Base-by-base conservation (phyloP, 1,140 invertebrate genomes). In the Lepidostoma basale region DNA sequence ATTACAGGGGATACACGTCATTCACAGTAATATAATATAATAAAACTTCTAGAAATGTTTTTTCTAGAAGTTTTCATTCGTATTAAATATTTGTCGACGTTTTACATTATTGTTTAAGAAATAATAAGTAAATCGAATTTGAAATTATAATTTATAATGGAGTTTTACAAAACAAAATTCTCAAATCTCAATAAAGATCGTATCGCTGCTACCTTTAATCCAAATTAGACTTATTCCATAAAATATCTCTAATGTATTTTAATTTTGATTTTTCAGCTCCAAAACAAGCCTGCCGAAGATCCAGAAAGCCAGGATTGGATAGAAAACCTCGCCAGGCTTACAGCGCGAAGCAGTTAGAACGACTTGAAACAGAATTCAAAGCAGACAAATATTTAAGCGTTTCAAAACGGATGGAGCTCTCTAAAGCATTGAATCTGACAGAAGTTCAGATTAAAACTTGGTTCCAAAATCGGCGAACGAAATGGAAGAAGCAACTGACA, bases 401-500 rank as follows among this genome's bases (percentile, higher is more conserved):
- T 0, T 95, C 91, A 68, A 98, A 98, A 81, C 83, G 96, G 45
- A 91, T 97, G 89, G 94, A 98, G 74, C 81, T 98, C 0, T 96
- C 95, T 0, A 94, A 95, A 77, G 88, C 89, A 0, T 77, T 98
- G 5, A 91, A 89, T 63, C 80, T 98, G 9, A 97, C 95, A 0
- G 96, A 98, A 83, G 95, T 97, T 2, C 96, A 98, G 84, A 96
- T 98, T 62, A 98, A 98, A 78, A 98, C 96, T 0, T 98, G 96
- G 96, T 98, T 96, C 76, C 95, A 98, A 81, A 97, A 97, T 79
- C 85, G 95, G 52, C 84, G 95, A 67, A 98, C 95, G 0, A 98
- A 98, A 76, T 97, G 95, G 95, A 97, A 98, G 79, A 98, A 98
- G 75, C 95, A 98, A 74, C 78, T 97, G 70, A 95, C 94, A 0